Evolutionary conservation across 1,140 invertebrate genomes (phyloP), one percentile per base, ranked within the genome.

Genomic region (Amyelois transitella): DNA sequence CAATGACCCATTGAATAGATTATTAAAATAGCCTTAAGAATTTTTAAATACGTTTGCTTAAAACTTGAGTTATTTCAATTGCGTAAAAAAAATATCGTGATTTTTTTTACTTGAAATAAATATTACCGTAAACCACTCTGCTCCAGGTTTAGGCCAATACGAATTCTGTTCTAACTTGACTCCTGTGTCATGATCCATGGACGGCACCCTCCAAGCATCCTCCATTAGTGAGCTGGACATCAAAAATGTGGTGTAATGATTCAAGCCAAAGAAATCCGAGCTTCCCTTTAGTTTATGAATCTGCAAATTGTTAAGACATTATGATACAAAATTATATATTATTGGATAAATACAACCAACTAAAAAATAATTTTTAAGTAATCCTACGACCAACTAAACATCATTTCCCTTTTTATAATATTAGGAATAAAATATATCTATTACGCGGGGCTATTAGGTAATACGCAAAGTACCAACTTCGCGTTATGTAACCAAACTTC

Each of bases 191-290:
- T 90, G 87, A 48, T 88, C 80, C 47, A 87, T 78, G 0, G 90
- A 91, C 0, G 90, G 90, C 12, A 89, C 57, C 0, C 59, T 3
- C 80, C 79, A 87, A 2, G 20, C 52, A 4, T 66, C 20, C 6
- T 84, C 70, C 64, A 73, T 70, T 6, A 50, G 32, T 0, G 76
- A 77, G 1, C 69, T 53, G n/a, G 76, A 70, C 67, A 81, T 77
- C 5, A 89, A 55, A 44, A 73, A 87, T 1, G 89, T 88, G 1
- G 91, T 90, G 58, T 93, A 93, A 19, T 90, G 87, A 57, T 92
- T 93, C 1, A 93, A 66, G 6, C 91, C 91, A 55, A 92, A 91
- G 80, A 92, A 93, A 66, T 93, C 92, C 0, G 89, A 86, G 20
- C 89, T 90, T 18, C 92, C 92, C 57, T 88, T 89, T 6, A 93